Percentiles rank a stretch among this genome's conserved stretches.
These are phyloP conservation scores for Mythimna loreyi DNA, from an alignment of 2,888 invertebrate genomes.

Conservation along the genomic window DNA sequence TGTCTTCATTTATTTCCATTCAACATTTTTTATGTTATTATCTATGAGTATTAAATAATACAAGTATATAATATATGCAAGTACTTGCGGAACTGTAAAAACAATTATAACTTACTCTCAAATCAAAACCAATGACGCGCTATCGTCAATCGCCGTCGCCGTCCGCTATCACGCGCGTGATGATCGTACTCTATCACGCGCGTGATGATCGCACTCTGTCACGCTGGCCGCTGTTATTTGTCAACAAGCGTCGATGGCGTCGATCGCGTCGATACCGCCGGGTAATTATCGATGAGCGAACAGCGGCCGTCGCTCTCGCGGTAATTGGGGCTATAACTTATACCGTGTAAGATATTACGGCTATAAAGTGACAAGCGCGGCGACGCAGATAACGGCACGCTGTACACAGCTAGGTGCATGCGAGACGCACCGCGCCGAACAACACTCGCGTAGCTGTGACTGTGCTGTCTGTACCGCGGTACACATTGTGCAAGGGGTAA, in stretches of 20 bases:
- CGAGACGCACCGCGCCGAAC: neutral
- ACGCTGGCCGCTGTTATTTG: slow-evolving; percentile 69
- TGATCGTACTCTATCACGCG: slow-evolving; percentile 34
- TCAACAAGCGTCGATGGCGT: slow-evolving; percentile 58
- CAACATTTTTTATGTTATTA: no score
- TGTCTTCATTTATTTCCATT: no score
- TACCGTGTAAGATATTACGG: slow-evolving; percentile 53
- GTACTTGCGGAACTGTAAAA: no score
- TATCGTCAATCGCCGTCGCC: slow-evolving; percentile 11
- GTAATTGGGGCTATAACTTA: slow-evolving; percentile 60
- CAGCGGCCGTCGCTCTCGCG: slow-evolving; percentile 41
- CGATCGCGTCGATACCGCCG: slow-evolving; percentile 53
- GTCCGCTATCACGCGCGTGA: slow-evolving; percentile 36
- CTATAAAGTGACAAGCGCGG: slow-evolving; percentile 57
- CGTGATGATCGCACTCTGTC: slow-evolving; percentile 62
- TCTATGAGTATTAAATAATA: no score
- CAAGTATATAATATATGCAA: no score
- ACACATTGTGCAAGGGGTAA: neutral
- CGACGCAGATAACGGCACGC: slow-evolving; percentile 16
- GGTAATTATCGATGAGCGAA: slow-evolving; percentile 68
- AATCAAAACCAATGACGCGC: neutral
- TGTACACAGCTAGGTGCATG: neutral
- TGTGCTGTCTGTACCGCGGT: no score
- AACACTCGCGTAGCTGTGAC: no score
- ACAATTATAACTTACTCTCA: no score